phyloP scores from a whole-genome alignment of 1,140 invertebrate genomes.

The Steinernema khuongi region DNA sequence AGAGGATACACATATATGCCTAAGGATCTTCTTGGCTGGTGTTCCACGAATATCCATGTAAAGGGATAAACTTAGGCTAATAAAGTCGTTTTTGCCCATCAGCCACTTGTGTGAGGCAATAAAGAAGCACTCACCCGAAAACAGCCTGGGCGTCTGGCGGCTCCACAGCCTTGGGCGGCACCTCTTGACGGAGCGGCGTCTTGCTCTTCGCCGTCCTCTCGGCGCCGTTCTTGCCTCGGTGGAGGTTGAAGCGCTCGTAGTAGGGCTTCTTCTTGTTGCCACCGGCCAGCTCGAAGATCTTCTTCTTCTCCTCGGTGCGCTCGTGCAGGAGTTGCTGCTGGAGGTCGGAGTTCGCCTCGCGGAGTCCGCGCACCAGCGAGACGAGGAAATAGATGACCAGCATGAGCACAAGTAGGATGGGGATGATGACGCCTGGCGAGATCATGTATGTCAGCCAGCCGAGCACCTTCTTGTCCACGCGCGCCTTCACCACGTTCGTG shows the following conservation, averaged over 20 bases:
- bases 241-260: constrained; percentile 15
- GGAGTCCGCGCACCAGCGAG: constrained; percentile 76
- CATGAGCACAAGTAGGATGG: constrained; percentile 76
- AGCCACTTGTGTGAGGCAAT: constrained; percentile 29
- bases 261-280: constrained; percentile 31
- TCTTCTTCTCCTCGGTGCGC: constrained; percentile 79
- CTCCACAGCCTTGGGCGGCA: no score
- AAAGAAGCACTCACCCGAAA: neutral
- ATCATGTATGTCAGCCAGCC: constrained; percentile 71
- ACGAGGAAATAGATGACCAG: constrained; percentile 88
- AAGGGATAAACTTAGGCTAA: neutral
- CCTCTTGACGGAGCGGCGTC: constrained; percentile 19
- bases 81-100: neutral
- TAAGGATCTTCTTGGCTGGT: neutral
- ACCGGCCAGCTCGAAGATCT: constrained; percentile 78
- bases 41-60: no score
- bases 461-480: constrained; percentile 65
- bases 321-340: constrained; percentile 70
- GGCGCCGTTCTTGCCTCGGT: constrained; percentile 3
- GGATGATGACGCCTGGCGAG: constrained; percentile 86
- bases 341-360: constrained; percentile 85
- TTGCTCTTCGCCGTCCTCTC: neutral
- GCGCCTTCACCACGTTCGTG: constrained; percentile 71
- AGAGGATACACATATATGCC: neutral
- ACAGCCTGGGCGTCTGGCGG: no score